Percentiles rank a stretch among this genome's conserved stretches.
Evolutionary conservation across 2,797 vertebrate species (phyloP).

Genomic region (Lepilemur ruficaudatus): DNA sequence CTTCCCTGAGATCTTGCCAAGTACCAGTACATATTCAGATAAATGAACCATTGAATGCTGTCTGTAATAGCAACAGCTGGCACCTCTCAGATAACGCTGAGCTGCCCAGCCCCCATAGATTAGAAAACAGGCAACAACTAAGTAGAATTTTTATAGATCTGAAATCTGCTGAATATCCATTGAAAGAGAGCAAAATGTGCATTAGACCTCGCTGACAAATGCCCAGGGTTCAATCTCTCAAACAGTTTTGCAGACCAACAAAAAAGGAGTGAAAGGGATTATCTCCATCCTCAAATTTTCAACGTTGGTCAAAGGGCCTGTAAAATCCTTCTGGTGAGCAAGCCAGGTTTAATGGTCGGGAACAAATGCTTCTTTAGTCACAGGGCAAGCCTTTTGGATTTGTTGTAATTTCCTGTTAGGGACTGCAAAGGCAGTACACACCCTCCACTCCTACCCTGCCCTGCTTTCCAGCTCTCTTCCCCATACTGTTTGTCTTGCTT

Average conservation of each 20-base stretch:
- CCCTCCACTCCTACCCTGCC: neutral
- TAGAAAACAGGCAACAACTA: conserved; percentile 64
- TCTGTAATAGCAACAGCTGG: conserved; percentile 74
- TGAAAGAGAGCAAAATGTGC: conserved; percentile 72
- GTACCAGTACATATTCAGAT: conserved; percentile 64
- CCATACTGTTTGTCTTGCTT: neutral
- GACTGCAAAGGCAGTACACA: conserved; percentile 37
- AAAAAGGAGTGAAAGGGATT: conserved; percentile 75
- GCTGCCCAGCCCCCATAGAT: conserved; percentile 50
- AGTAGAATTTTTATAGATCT: conserved; percentile 69
- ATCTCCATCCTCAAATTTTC: conserved; percentile 74
- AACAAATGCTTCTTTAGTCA: conserved; percentile 80
- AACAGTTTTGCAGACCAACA: conserved; percentile 71
- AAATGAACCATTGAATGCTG: conserved; percentile 67
- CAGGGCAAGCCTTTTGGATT: conserved; percentile 72
- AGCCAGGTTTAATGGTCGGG: conserved; percentile 73
- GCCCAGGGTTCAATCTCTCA: conserved; percentile 71
- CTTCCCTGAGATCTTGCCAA: conserved; percentile 56
- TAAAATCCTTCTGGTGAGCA: conserved; percentile 78
- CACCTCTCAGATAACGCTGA: conserved; percentile 68
- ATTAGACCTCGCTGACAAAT: conserved; percentile 65
- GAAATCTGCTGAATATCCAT: conserved; percentile 69
- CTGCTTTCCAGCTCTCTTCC: neutral
- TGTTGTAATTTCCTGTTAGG: conserved; percentile 72
- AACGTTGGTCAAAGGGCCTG: conserved; percentile 69